These are phyloP conservation scores for Phylloscopus collybita DNA, from an alignment of 2,797 vertebrate genomes.

Conservation along the genomic window DNA sequence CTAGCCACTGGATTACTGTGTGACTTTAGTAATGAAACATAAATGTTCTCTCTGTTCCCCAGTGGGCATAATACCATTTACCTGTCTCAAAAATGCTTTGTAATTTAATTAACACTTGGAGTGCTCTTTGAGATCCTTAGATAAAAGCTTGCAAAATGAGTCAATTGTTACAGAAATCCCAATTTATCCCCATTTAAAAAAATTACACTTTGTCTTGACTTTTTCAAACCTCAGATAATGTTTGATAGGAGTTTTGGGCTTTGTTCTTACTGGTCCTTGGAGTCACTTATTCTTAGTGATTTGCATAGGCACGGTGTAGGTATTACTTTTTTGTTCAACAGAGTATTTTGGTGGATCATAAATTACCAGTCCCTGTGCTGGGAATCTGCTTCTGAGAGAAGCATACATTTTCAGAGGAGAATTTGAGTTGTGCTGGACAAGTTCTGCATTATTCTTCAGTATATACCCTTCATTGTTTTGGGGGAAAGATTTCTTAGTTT, in stretches of 20 bases:
- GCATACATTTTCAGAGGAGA: background rate
- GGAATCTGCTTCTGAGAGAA: constrained; percentile 23
- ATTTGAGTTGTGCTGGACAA: background rate
- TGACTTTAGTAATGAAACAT: constrained; percentile 60
- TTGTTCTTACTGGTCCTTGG: constrained; percentile 63
- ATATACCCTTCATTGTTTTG: background rate
- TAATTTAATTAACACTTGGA: constrained; percentile 71
- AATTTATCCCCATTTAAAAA: constrained; percentile 60
- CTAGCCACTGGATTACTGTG: constrained; percentile 47
- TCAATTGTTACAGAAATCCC: constrained; percentile 63
- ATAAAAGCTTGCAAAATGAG: constrained; percentile 63
- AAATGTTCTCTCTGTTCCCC: constrained; percentile 47
- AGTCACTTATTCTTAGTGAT: constrained; percentile 46
- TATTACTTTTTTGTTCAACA: constrained; percentile 46
- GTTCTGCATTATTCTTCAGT: background rate
- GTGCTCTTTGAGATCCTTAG: constrained; percentile 65
- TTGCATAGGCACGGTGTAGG: constrained; percentile 59
- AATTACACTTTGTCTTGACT: constrained; percentile 55
- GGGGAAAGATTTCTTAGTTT: constrained; percentile 1
- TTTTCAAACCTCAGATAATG: constrained; percentile 47
- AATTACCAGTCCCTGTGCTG: constrained; percentile 31
- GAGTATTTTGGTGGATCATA: constrained; percentile 53
- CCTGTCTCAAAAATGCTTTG: constrained; percentile 64
- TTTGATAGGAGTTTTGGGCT: constrained; percentile 62
- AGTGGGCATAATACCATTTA: constrained; percentile 62